Evolutionary conservation across 2,113 vertebrate species (phyloP).

Genomic region (Salminus brasiliensis): DNA sequence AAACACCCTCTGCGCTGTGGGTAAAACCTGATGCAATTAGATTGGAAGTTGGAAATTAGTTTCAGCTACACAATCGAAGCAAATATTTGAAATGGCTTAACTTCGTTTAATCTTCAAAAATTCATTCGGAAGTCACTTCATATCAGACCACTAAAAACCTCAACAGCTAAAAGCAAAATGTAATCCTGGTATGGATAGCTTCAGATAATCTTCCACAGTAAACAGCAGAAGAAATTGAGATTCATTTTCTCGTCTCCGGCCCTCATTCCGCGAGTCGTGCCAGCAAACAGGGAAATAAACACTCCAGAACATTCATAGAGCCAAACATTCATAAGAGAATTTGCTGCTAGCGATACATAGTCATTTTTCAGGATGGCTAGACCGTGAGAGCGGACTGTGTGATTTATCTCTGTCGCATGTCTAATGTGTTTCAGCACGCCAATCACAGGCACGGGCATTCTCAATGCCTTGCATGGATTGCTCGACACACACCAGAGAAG

Average conservation of each 20-base stretch:
- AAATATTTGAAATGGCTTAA: slow-evolving; percentile 2
- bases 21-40: background rate
- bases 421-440: slow-evolving; percentile 6
- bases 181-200: slow-evolving; percentile 64
- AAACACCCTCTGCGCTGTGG: background rate
- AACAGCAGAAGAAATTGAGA: slow-evolving; percentile 53
- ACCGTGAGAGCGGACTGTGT: too few species aligned
- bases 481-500: background rate
- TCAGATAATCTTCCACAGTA: slow-evolving; percentile 61
- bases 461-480: background rate
- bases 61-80: background rate
- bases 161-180: background rate
- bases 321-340: background rate
- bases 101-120: background rate
- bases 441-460: background rate
- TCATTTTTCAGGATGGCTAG: background rate
- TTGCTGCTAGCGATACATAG: background rate
- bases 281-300: slow-evolving; percentile 52
- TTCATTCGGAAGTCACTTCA: slow-evolving; percentile 13
- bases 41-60: slow-evolving; percentile 20
- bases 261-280: slow-evolving; percentile 49
- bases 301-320: background rate
- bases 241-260: slow-evolving; percentile 47
- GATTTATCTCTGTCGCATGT: background rate
- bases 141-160: background rate